A percentile compares a stretch with the other conserved stretches of the same genome.
Evolutionary conservation across 1,140 invertebrate genomes (phyloP).

Genomic region (Aradophagus sp.): DNA sequence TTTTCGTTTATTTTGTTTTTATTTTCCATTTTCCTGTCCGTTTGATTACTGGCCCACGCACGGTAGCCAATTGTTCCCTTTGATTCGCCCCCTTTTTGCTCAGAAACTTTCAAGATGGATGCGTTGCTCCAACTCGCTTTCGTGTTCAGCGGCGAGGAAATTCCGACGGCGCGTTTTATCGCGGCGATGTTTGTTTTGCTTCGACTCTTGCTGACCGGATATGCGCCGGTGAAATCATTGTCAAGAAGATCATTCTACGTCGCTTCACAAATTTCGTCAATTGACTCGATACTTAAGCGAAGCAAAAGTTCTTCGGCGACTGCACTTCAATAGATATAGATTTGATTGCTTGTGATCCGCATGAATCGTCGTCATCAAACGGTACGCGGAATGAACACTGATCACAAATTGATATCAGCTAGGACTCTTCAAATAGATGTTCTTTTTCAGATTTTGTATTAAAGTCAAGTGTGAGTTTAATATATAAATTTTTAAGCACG

Average conservation of each 20-base stretch:
- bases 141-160: slow-evolving; percentile 25
- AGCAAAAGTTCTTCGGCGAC: neutral
- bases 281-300: neutral
- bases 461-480: no score
- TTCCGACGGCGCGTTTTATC: slow-evolving; percentile 25
- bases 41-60: neutral
- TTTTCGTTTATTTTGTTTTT: neutral
- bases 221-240: slow-evolving; percentile 21
- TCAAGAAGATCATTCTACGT: slow-evolving; percentile 27
- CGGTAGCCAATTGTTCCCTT: slow-evolving; percentile 11
- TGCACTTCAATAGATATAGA: slow-evolving; percentile 8
- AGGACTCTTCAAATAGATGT: no score
- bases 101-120: slow-evolving; percentile 15
- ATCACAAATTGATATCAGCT: no score
- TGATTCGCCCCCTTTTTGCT: slow-evolving; percentile 1
- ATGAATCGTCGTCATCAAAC: neutral
- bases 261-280: slow-evolving; percentile 37
- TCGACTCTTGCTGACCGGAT: slow-evolving; percentile 39
- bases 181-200: slow-evolving; percentile 33
- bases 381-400: neutral
- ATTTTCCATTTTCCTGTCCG: no score
- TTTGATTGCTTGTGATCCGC: neutral
- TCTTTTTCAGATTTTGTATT: no score
- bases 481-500: no score
- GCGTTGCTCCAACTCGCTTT: slow-evolving; percentile 20